Base-by-base conservation (phyloP, 2,888 invertebrate genomes). In the Athalia cordata region DNA sequence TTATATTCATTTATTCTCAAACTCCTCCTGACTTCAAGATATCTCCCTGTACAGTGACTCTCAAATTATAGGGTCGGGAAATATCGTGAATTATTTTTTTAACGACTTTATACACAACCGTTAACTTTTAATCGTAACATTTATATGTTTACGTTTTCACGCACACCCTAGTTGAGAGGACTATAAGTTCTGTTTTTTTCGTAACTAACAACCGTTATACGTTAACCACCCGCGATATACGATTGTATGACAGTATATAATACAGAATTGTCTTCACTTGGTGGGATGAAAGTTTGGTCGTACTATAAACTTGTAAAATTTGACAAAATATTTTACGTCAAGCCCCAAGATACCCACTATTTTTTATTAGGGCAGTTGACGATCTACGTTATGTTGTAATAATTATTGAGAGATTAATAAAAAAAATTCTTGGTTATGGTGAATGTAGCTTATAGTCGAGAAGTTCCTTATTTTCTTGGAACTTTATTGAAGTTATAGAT, bases 1-100 rank as follows among this genome's bases (percentile, higher is more conserved):
- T 84, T 29, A 83, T 72, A 82, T 86, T 87, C 86, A 85, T 86
- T 82, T 84, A 81, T 84, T 84, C 86, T 82, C 83, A 80, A 84
- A 81, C 76, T 79, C 83, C 86, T 86, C 86, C 86, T 87, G 87
- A 84, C 83, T 80, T 77, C 65, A 49, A 78, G 76, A 77, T 79
- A 75, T 77, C 68, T 29, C 29, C 29, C 29, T 29, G 29, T 7
- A 11, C 81, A 81, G 81, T 78, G 81, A 80, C 78, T 82, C 81
- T 82, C 82, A 81, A 75, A 77, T 70, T 61, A 61, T 15, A 8
- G 29, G 8, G 50, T 8, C 4, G 57, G 45, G 29, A 29, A 29
- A 29, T 29, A 72, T 8, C 59, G 59, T 13, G 45, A 57, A 8
- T 59, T 59, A 29, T 45, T 11, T 45, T 47, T 52, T 72, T 72